Conservation (phyloP, 2,888 invertebrate species). For the Pardosa pseudoannulata region DNA sequence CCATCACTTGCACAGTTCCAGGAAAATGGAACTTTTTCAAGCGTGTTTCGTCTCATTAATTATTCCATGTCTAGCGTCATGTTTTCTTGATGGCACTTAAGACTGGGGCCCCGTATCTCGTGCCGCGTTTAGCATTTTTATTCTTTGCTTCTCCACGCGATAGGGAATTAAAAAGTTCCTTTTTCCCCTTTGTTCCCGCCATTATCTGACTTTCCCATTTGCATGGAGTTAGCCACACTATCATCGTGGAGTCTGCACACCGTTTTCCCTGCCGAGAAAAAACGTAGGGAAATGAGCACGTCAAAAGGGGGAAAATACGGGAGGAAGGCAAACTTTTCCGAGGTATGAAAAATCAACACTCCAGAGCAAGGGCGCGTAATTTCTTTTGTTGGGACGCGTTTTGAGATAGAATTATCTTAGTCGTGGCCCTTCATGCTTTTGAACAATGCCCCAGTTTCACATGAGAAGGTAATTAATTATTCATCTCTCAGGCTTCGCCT, state of each 20-base stretch:
- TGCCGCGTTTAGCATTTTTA: conserved; percentile 2
- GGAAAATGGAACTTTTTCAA: conserved; percentile 2
- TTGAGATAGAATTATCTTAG: no score
- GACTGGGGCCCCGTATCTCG: background rate
- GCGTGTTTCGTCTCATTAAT: conserved; percentile 8
- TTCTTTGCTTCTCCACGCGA: background rate
- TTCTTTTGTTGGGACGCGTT: no score
- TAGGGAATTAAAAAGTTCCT: background rate
- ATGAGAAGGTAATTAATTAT: no score
- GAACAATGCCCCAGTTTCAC: no score
- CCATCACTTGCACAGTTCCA: background rate
- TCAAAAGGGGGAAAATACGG: no score
- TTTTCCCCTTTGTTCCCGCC: background rate
- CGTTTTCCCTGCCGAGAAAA: background rate
- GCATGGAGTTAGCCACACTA: background rate
- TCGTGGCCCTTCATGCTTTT: no score
- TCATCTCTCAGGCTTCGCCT: no score
- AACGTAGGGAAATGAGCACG: background rate
- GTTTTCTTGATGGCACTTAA: conserved; percentile 14
- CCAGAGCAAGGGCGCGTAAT: no score
- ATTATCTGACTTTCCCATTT: background rate
- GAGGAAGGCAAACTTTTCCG: no score
- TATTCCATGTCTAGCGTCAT: conserved; percentile 11
- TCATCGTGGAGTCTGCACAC: background rate
- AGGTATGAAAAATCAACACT: no score